These are phyloP conservation scores for Diarsia dahlii DNA, from an alignment of 2,888 invertebrate species.

Conservation along the genomic window DNA sequence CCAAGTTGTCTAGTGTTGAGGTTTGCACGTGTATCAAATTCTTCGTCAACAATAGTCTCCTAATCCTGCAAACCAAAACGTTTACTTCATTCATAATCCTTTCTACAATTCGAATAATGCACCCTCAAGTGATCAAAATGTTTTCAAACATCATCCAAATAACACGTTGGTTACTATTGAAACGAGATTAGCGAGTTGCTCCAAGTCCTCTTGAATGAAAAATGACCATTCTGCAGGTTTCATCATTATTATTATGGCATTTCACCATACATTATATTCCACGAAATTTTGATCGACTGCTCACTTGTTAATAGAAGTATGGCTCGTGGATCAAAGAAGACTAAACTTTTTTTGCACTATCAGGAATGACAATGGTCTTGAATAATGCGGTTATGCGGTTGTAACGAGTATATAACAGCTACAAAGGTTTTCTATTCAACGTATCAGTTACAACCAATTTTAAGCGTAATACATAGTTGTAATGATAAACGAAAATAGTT, in stretches of 20 bases:
- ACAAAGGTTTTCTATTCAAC: neutral
- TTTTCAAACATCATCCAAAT: constrained; percentile 27
- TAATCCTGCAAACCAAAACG: constrained; percentile 1
- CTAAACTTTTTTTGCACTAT: neutral
- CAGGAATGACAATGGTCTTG: neutral
- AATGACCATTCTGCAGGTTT: constrained; percentile 20
- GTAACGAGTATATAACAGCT: neutral
- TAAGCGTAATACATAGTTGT: neutral
- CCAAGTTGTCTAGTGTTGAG: constrained; percentile 5
- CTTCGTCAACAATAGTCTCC: constrained; percentile 18
- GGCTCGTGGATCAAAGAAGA: neutral
- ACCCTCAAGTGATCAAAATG: constrained; percentile 3
- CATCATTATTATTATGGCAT: neutral
- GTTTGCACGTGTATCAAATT: constrained; percentile 13
- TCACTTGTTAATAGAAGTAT: constrained; percentile 29
- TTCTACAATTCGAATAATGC: constrained; percentile 18
- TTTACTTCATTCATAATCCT: constrained; percentile 39
- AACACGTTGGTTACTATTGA: constrained; percentile 32
- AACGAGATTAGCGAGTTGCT: constrained; percentile 32
- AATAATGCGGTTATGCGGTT: neutral
- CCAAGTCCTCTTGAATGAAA: constrained; percentile 44
- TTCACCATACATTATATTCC: constrained; percentile 21
- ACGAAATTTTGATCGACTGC: constrained; percentile 42
- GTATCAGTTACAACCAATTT: neutral
- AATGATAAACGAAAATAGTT: neutral